A percentile compares a stretch with the other conserved stretches of the same genome.
Evolutionary conservation across 2,888 invertebrate genomes (phyloP).

Genomic region (Parapristionchus giblindavisi): DNA sequence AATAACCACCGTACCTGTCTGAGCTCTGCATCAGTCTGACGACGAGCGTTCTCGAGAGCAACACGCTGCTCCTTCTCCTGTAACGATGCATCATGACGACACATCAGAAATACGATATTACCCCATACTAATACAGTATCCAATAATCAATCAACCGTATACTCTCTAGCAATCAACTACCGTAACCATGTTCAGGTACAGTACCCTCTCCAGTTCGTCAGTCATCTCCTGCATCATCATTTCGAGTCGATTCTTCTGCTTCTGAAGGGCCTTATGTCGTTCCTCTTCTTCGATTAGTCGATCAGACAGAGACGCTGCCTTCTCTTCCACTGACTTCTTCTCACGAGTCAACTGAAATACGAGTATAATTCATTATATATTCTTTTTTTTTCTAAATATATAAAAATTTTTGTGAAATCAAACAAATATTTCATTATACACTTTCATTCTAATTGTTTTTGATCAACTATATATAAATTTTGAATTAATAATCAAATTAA

Average conservation of each 20-base stretch:
- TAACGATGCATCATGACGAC: background rate
- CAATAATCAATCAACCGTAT: background rate
- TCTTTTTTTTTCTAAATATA: background rate
- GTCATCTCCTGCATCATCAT: constrained; percentile 33
- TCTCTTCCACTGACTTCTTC: constrained; percentile 91
- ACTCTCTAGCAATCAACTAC: background rate
- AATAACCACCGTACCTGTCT: constrained; percentile 78
- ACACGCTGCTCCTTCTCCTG: constrained; percentile 49
- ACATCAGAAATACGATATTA: no score
- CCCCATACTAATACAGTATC: background rate
- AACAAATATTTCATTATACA: no score
- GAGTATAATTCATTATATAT: no score
- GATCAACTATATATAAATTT: no score
- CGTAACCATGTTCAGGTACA: background rate
- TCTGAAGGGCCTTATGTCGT: constrained; percentile 76
- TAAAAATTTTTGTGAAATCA: no score
- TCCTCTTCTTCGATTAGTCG: constrained; percentile 97
- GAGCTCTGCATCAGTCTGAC: constrained; percentile 70
- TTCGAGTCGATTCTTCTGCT: constrained; percentile 34
- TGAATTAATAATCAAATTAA: no score
- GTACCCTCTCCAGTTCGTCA: constrained; percentile 45
- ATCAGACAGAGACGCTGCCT: constrained; percentile 87
- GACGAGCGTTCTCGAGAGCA: constrained; percentile 42
- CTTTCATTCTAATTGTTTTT: no score
- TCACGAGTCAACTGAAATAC: constrained; percentile 82